Conservation (phyloP, 2,797 vertebrate genomes). For the Chromis chromis region DNA sequence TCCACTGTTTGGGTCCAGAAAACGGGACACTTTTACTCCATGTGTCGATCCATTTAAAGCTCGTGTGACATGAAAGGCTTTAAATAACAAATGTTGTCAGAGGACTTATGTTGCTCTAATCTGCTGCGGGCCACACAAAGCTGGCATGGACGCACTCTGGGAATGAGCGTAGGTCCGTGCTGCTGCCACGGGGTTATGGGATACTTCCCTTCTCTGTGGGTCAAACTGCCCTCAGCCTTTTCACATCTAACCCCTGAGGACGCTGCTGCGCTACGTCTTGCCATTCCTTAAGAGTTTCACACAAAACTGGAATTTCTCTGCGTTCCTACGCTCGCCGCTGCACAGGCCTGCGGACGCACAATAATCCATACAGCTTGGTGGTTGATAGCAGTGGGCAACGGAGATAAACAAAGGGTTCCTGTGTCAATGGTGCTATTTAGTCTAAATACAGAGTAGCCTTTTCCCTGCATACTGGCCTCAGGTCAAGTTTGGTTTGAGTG, state of each 20-base stretch:
- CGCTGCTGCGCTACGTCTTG: slow-evolving; percentile 35
- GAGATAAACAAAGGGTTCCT: slow-evolving; percentile 64
- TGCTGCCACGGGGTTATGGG: slow-evolving; percentile 70
- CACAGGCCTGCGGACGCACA: slow-evolving; percentile 26
- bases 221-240: slow-evolving; percentile 60
- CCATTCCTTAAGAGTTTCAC: slow-evolving; percentile 61
- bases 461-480: slow-evolving; percentile 34
- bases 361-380: slow-evolving; percentile 40
- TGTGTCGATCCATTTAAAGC: slow-evolving; percentile 28
- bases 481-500: slow-evolving; percentile 53
- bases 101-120: slow-evolving; percentile 66
- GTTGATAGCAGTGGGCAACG: slow-evolving; percentile 24
- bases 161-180: slow-evolving; percentile 55
- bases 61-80: slow-evolving; percentile 57
- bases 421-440: slow-evolving; percentile 59
- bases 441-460: slow-evolving; percentile 60
- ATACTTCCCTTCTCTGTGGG: slow-evolving; percentile 52
- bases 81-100: slow-evolving; percentile 65
- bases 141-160: slow-evolving; percentile 54
- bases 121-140: slow-evolving; percentile 61
- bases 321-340: slow-evolving; percentile 31
- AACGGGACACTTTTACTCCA: background rate
- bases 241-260: slow-evolving; percentile 66
- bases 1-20: background rate
- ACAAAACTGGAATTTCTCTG: slow-evolving; percentile 35